A percentile compares a stretch with the other conserved stretches of the same genome.
Evolutionary conservation across 2,113 vertebrate species (phyloP).

Genomic region (Toxostoma redivivum): DNA sequence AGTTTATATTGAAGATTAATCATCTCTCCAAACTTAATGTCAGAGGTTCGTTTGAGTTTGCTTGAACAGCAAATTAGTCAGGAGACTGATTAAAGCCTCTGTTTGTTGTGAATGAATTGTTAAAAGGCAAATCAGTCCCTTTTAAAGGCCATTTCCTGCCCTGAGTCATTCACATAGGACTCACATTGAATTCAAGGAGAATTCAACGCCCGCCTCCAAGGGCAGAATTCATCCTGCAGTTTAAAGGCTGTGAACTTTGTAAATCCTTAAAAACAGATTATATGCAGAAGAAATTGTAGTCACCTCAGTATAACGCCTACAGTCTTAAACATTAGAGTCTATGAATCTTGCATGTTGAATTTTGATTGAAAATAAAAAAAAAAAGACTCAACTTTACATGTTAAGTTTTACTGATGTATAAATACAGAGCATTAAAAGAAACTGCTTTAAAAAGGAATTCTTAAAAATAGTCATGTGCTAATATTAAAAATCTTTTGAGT

Average conservation of each 20-base stretch:
- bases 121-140: neutral
- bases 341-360: neutral
- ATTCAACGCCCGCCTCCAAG: neutral
- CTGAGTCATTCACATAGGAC: neutral
- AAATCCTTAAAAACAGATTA: neutral
- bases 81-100: neutral
- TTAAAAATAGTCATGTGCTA: neutral
- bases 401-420: neutral
- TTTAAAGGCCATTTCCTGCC: slow-evolving; percentile 18
- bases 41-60: neutral
- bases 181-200: neutral
- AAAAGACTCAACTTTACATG: neutral
- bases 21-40: neutral
- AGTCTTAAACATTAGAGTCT: neutral
- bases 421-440: neutral
- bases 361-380: neutral
- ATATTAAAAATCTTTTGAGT: neutral
- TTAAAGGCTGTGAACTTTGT: neutral
- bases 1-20: neutral
- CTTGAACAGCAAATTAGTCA: slow-evolving; percentile 3
- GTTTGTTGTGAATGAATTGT: neutral
- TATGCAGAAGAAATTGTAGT: neutral
- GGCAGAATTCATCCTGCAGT: neutral
- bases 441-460: neutral
- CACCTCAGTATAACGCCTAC: neutral